Percentiles rank a stretch among this genome's conserved stretches.
phyloP scores from a whole-genome alignment of 2,113 vertebrate genomes.

The Erythrolamprus reginae region DNA sequence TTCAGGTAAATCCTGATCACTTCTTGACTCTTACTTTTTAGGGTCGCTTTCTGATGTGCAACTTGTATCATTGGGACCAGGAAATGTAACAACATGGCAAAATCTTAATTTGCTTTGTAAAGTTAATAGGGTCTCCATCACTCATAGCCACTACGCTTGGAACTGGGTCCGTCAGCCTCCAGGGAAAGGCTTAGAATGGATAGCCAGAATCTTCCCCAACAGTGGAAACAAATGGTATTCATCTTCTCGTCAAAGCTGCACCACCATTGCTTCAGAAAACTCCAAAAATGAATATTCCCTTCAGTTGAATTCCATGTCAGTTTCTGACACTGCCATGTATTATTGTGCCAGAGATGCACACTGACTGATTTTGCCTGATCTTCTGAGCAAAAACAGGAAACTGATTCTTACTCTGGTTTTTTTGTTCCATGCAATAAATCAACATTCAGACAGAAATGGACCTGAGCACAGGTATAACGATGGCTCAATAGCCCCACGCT shows the following conservation, averaged over 20 bases:
- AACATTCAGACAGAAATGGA: too few relatives aligned
- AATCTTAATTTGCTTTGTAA: slow-evolving; percentile 4
- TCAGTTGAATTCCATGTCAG: too few relatives aligned
- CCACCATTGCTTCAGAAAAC: too few relatives aligned
- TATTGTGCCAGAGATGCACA: too few relatives aligned
- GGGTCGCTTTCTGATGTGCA: not conserved
- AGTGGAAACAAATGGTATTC: not conserved
- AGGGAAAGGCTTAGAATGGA: slow-evolving; percentile 13
- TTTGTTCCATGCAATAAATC: too few relatives aligned
- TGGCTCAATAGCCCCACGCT: too few relatives aligned
- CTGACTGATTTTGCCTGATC: too few relatives aligned
- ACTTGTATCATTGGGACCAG: not conserved
- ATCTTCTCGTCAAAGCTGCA: not conserved
- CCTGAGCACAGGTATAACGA: too few relatives aligned
- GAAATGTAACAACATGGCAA: not conserved
- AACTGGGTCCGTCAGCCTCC: not conserved
- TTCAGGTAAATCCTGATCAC: not conserved
- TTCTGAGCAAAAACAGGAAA: too few relatives aligned
- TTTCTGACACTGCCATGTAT: too few relatives aligned
- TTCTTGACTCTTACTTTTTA: not conserved
- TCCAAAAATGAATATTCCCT: too few relatives aligned
- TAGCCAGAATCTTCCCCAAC: not conserved
- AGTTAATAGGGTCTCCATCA: not conserved
- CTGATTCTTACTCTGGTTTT: too few relatives aligned
- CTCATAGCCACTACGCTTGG: accelerated